Evolutionary conservation across 2,113 vertebrate genomes (phyloP), one percentile per base, ranked within the genome.

Genomic region (Datnioides undecimradiatus): DNA sequence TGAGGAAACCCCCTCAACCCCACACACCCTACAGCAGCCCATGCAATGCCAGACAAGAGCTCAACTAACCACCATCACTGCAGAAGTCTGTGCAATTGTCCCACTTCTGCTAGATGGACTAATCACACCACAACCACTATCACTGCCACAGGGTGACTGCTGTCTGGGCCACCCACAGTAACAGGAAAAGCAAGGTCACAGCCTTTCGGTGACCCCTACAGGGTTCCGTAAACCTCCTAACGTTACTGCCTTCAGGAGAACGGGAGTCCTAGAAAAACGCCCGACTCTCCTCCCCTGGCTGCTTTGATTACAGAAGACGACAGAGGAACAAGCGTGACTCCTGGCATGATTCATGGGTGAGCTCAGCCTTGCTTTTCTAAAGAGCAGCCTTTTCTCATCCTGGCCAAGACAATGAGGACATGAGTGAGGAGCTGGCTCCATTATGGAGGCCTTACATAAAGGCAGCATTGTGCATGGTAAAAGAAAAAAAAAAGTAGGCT

Each of bases 361-460:
- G 89, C 86, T 92, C 90, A 92, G 90, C 83, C 54, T n/a, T 40
- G 67, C 49, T 74, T 87, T 85, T 91, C 76, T 92, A 91, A 94
- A 93, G 89, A 92, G 92, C 90, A 91, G 88, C 76, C 78, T 90
- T 92, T 91, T 93, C 91, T 92, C 90, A 89, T 87, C 83, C 81
- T 70, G 83, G 82, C 88, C 86, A 73, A 90, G 87, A 93, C 91
- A 94, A 93, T 91, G 86, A 92, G 88, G 90, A 91, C 93, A 91
- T 84, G 91, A 87, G 88, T 71, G 88, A 87, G 90, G 88, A 88
- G 83, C 82, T 85, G 80, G 87, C 89, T 85, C 89, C 74, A 86
- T 89, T 86, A 91, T 84, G 69, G 77, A 16, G 63, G 13, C 49
- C 59, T 73, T 75, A 68, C 27, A 89, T 92, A 90, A 90, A 90